phyloP scores from a whole-genome alignment of 2,797 vertebrate species.

The Sibirionetta formosa region DNA sequence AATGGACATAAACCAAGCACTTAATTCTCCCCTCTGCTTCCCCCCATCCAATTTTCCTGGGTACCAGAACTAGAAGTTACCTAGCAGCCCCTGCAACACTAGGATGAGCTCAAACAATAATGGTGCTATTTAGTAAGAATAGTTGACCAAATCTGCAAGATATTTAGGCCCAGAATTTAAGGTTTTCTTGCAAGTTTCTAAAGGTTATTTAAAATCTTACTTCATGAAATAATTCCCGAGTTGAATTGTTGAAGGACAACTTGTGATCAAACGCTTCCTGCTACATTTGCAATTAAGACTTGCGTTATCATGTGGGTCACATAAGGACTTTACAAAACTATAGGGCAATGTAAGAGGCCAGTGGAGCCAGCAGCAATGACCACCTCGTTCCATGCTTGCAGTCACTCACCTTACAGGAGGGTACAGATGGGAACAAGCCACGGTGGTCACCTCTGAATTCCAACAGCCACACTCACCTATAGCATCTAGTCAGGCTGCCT shows the following conservation, averaged over 20 bases:
- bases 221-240: background rate
- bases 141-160: background rate
- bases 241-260: background rate
- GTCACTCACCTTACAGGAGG: accelerated
- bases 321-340: background rate
- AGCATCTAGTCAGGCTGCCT: background rate
- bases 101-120: background rate
- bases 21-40: background rate
- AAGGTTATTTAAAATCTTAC: background rate
- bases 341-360: background rate
- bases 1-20: background rate
- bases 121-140: background rate
- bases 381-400: background rate
- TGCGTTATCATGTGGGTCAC: background rate
- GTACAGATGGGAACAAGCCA: background rate
- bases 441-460: background rate
- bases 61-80: background rate
- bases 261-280: background rate
- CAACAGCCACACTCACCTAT: background rate
- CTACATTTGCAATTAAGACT: background rate
- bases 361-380: background rate
- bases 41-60: background rate
- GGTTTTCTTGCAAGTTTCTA: background rate
- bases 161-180: background rate
- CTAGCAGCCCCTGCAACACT: background rate